Evolutionary conservation across 2,888 invertebrate genomes (phyloP), one percentile per base, ranked within the genome.

Genomic region (Pristionchus exspectatus): DNA sequence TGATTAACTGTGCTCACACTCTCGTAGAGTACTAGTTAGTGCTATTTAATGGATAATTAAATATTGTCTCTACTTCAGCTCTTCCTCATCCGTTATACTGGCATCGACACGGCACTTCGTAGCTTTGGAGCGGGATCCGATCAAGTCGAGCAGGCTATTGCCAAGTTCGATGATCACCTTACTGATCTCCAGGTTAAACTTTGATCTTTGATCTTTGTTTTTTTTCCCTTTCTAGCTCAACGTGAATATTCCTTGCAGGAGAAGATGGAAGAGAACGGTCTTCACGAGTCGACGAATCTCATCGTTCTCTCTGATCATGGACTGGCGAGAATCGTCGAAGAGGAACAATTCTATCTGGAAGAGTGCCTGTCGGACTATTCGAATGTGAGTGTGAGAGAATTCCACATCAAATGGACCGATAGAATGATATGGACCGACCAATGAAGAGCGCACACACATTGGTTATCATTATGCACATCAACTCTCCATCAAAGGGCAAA

Each of bases 291-390:
- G 4, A 95, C 95, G 14, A 95, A 95, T 88, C 89, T 95, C 74
- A 91, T 95, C 56, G 93, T 95, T 2, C 90, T 94, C 84, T 94
- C 94, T 14, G 94, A 94, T 83, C 94, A 94, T 89, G 95, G 95
- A 21, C 91, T 94, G 77, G 91, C 91, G 50, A 91, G 92, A 66
- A 90, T 94, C 18, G 92, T 93, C 30, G 94, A 94, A 77, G 94
- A 95, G 63, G 93, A 95, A 88, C 94, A 95, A 89, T 95, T 93
- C 90, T 94, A 92, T 89, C 91, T 95, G 89, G 95, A 95, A 77
- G 94, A 95, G 77, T 95, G 95, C 63, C 90, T 95, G 27, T 92
- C 94, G 9, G 95, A 95, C 89, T 93, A 92, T 86, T 93, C 95
- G 24, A 91, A 92, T 84, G 92, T 92, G n/a, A 72, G 54, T 14